phyloP scores from a whole-genome alignment of 2,888 invertebrate genomes.

The Tipula lateralis region DNA sequence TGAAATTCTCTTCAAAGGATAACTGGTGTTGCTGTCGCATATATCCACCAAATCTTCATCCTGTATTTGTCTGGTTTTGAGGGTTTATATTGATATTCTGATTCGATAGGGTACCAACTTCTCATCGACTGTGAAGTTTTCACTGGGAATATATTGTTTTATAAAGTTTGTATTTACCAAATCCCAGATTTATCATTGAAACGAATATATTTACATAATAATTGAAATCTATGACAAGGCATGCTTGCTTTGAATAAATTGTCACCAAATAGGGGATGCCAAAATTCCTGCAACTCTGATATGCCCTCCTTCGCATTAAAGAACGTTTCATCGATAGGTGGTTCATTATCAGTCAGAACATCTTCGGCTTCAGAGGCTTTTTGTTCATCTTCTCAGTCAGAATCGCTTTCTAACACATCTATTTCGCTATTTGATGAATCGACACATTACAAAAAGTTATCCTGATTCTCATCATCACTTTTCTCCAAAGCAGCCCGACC shows the following conservation, averaged over 20 bases:
- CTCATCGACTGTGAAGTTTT: too few species aligned
- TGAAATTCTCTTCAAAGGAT: too few species aligned
- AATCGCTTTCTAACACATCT: not conserved
- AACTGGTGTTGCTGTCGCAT: too few species aligned
- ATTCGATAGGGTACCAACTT: too few species aligned
- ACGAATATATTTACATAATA: too few species aligned
- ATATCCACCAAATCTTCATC: too few species aligned
- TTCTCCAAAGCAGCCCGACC: not conserved
- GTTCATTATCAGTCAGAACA: not conserved
- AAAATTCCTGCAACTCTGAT: not conserved
- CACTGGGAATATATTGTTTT: too few species aligned
- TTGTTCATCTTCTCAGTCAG: not conserved
- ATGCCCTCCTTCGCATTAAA: not conserved
- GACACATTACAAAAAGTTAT: not conserved
- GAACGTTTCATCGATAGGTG: not conserved
- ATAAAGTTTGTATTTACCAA: too few species aligned
- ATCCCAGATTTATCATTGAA: too few species aligned
- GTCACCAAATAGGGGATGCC: not conserved
- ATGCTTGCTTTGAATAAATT: not conserved
- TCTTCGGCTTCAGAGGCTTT: not conserved
- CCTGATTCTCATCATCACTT: not conserved
- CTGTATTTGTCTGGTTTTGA: too few species aligned
- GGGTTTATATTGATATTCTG: too few species aligned
- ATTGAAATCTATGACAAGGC: not conserved
- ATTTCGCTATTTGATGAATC: not conserved